A percentile compares a stretch with the other conserved stretches of the same genome.
phyloP scores from a whole-genome alignment of 2,113 vertebrate species.

The Pituophis catenifer region DNA sequence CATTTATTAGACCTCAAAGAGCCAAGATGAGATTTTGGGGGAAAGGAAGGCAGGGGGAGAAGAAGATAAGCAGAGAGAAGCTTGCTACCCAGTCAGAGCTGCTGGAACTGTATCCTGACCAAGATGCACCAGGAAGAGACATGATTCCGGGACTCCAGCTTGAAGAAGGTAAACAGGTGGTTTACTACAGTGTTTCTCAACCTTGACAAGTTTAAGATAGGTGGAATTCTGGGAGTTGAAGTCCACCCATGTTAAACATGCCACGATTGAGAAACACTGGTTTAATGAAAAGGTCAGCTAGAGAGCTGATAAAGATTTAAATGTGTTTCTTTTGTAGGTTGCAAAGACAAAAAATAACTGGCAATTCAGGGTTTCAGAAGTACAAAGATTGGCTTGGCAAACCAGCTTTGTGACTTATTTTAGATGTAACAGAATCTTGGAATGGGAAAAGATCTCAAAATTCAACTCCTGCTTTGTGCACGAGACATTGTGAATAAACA shows the following conservation, averaged over 20 bases:
- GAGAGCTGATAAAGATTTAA: not conserved
- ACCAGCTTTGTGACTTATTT: not conserved
- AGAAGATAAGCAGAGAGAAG: slow-evolving; percentile 81
- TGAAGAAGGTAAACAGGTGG: slow-evolving; percentile 74
- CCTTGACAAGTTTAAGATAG: not conserved
- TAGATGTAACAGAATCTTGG: not conserved
- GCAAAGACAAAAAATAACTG: not conserved
- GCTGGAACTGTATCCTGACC: slow-evolving; percentile 58
- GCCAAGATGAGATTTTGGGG: slow-evolving; percentile 93
- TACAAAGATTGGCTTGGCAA: not conserved
- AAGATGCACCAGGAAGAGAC: slow-evolving; percentile 63
- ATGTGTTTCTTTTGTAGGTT: accelerated
- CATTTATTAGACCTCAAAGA: slow-evolving; percentile 78
- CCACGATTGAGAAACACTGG: not conserved
- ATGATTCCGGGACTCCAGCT: slow-evolving; percentile 70
- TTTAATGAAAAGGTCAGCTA: not conserved
- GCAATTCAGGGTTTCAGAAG: not conserved
- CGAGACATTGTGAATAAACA: not conserved
- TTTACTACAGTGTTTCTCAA: not conserved
- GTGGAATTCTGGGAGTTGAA: not conserved
- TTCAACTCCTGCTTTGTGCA: not conserved
- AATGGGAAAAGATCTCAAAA: not conserved
- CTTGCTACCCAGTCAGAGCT: slow-evolving; percentile 78
- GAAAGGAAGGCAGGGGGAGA: slow-evolving; percentile 87
- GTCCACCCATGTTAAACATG: accelerated